A percentile compares a stretch with the other conserved stretches of the same genome.
phyloP scores from a whole-genome alignment of 2,113 vertebrate species.

The Pholis gunnellus region DNA sequence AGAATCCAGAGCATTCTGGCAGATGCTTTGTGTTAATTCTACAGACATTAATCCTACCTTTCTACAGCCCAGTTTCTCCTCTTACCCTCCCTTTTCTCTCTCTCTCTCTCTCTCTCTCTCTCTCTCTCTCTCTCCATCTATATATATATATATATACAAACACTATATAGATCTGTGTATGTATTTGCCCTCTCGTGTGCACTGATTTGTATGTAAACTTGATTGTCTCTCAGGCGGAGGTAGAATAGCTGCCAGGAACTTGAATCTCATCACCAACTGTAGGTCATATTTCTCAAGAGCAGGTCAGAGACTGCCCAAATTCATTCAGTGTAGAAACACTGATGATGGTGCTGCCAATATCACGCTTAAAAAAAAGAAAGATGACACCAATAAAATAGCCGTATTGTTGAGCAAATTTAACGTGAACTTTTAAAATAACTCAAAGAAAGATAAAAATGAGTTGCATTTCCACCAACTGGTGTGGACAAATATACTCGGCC shows the following conservation, averaged over 20 bases:
- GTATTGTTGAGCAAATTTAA: not conserved
- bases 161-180: not conserved
- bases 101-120: not conserved
- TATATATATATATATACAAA: not conserved
- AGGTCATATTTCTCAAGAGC: slow-evolving; percentile 56
- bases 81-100: not conserved
- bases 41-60: slow-evolving; percentile 2
- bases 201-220: slow-evolving; percentile 65
- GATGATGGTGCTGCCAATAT: slow-evolving; percentile 36
- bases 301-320: slow-evolving; percentile 42
- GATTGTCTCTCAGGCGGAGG: slow-evolving; percentile 45
- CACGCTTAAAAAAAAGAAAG: not conserved
- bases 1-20: slow-evolving; percentile 1
- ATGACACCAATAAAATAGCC: not conserved
- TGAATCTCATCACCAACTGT: slow-evolving; percentile 51
- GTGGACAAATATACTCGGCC: not conserved
- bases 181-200: slow-evolving; percentile 2
- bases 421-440: not conserved
- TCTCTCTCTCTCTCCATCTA: not conserved
- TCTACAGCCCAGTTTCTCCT: not conserved
- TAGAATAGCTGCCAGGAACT: slow-evolving; percentile 31
- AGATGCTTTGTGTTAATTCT: not conserved
- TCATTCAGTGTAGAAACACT: slow-evolving; percentile 52
- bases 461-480: no score
- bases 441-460: not conserved